Evolutionary conservation across 2,888 invertebrate genomes (phyloP).

Genomic region (Tinea trinotella): DNA sequence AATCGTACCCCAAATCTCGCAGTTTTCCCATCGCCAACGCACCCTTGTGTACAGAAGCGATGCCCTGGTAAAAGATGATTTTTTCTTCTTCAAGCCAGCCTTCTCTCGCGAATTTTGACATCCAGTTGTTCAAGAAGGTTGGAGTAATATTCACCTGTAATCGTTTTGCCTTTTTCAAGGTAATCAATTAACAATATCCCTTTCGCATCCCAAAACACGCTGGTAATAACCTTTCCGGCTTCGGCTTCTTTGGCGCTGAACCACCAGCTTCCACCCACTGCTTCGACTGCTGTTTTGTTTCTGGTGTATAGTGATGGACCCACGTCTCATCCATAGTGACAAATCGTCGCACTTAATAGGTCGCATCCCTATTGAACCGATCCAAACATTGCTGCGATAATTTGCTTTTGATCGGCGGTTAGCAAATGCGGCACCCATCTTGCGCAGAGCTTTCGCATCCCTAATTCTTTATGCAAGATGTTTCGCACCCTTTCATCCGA

Average conservation of each 20-base stretch:
- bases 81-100: conserved; percentile 25
- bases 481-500: no score
- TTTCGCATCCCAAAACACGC: conserved; percentile 17
- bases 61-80: conserved; percentile 25
- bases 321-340: conserved; percentile 18
- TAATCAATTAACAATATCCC: conserved; percentile 19
- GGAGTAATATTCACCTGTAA: conserved; percentile 18
- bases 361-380: conserved; percentile 3
- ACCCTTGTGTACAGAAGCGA: conserved; percentile 22
- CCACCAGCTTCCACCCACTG: conserved; percentile 11
- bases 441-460: no score
- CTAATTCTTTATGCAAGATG: no score
- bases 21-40: conserved; percentile 17
- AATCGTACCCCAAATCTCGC: conserved; percentile 18
- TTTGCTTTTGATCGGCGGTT: not conserved
- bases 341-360: conserved; percentile 13
- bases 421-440: conserved; percentile 2
- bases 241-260: conserved; percentile 16
- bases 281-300: conserved; percentile 18
- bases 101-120: conserved; percentile 21
- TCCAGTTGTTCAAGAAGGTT: conserved; percentile 10
- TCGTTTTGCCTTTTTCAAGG: conserved; percentile 18
- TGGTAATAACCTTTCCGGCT: conserved; percentile 7
- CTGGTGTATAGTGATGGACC: conserved; percentile 17
- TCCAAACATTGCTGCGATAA: not conserved